Evolutionary conservation across 2,113 vertebrate species (phyloP).

Genomic region (Empidonax traillii): DNA sequence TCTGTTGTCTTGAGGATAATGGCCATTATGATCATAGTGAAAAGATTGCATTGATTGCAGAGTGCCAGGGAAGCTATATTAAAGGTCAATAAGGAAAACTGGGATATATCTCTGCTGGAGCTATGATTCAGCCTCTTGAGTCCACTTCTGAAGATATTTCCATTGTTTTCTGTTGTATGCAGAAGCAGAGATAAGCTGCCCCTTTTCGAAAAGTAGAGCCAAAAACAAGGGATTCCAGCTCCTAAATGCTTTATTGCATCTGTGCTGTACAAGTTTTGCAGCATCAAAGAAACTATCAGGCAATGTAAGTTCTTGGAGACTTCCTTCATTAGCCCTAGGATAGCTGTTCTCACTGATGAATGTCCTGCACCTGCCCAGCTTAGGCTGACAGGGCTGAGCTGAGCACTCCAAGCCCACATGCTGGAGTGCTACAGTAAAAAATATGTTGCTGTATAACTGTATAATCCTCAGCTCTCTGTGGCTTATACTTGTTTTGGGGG

Average conservation of each 20-base stretch:
- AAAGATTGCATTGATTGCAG: conserved; percentile 57
- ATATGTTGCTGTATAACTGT: background rate
- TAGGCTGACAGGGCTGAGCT: background rate
- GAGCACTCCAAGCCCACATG: background rate
- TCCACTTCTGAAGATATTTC: conserved; percentile 9
- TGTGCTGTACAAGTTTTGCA: background rate
- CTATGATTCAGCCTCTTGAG: conserved; percentile 28
- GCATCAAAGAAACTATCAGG: background rate
- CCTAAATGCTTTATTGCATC: background rate
- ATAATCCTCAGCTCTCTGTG: background rate
- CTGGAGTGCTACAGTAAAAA: background rate
- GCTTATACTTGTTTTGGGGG: background rate
- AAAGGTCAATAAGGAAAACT: conserved; percentile 67
- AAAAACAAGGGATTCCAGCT: background rate
- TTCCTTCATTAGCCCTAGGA: background rate
- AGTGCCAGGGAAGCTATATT: conserved; percentile 32
- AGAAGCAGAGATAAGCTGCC: background rate
- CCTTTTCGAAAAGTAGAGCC: background rate
- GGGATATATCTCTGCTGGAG: conserved; percentile 39
- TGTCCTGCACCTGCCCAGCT: background rate
- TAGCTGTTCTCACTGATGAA: background rate
- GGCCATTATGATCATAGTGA: conserved; percentile 29
- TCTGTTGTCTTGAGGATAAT: conserved; percentile 46
- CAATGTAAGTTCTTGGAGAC: background rate
- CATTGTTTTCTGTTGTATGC: conserved; percentile 16